phyloP scores from a whole-genome alignment of 1,140 invertebrate species.

The Drosophila murphyi region DNA sequence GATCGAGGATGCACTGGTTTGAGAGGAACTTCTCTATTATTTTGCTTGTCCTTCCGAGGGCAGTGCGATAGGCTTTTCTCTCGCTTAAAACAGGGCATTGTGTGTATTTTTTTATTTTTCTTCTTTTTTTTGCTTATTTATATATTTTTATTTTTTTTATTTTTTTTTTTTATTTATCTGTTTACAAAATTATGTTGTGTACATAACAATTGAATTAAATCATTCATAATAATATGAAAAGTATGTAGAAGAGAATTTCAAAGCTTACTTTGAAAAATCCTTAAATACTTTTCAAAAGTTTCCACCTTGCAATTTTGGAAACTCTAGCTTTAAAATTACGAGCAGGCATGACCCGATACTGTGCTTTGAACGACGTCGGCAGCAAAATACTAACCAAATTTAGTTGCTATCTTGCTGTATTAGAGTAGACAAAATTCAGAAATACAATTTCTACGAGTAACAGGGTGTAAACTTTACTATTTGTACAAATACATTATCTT shows the following conservation, averaged over 20 bases:
- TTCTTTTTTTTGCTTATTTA: constrained; percentile 5
- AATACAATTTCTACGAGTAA: too few species aligned
- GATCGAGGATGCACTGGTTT: constrained; percentile 72
- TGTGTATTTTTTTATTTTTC: neutral
- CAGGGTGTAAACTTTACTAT: neutral
- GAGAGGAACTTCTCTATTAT: constrained; percentile 53
- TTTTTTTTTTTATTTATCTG: neutral
- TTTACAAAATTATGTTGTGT: neutral
- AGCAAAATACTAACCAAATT: too few species aligned
- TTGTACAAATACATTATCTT: neutral
- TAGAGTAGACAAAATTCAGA: too few species aligned
- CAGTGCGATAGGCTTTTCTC: constrained; percentile 41
- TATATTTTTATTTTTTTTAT: neutral
- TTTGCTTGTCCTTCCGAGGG: constrained; percentile 32
- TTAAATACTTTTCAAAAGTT: neutral
- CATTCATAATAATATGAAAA: too few species aligned
- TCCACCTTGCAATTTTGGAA: too few species aligned
- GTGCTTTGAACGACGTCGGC: too few species aligned
- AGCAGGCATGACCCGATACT: too few species aligned
- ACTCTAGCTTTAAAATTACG: too few species aligned
- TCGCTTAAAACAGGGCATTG: constrained; percentile 60
- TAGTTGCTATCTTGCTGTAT: too few species aligned
- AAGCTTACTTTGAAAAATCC: neutral
- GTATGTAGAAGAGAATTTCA: neutral
- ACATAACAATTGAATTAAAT: neutral